Conservation (phyloP, 1,140 invertebrate species). For the Metaphire vulgaris region DNA sequence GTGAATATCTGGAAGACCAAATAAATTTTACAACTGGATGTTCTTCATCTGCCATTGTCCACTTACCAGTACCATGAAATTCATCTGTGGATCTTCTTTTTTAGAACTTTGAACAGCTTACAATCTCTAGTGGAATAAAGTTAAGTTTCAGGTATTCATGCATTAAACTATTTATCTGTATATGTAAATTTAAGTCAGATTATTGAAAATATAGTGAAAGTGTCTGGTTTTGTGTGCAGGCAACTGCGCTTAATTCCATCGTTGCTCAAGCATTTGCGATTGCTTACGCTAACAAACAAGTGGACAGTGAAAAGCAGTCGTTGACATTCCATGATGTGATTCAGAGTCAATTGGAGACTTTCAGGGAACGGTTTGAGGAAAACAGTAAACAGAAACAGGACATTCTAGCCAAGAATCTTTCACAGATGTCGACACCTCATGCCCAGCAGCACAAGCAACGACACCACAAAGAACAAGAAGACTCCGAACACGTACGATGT, state of each 20-base stretch:
- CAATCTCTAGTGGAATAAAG: too few species aligned
- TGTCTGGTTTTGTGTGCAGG: too few species aligned
- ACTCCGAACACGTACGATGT: neutral
- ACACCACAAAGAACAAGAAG: neutral
- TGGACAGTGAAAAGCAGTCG: slow-evolving; percentile 30
- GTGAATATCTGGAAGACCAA: too few species aligned
- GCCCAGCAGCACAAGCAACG: slow-evolving; percentile 20
- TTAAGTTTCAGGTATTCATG: too few species aligned
- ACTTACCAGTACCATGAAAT: too few species aligned
- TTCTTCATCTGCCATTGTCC: too few species aligned
- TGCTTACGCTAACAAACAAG: slow-evolving; percentile 59
- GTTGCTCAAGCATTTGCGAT: slow-evolving; percentile 86
- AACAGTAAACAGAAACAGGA: slow-evolving; percentile 30
- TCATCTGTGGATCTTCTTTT: too few species aligned
- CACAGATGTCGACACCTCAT: slow-evolving; percentile 25
- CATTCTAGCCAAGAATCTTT: slow-evolving; percentile 16
- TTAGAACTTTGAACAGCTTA: too few species aligned
- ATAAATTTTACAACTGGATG: too few species aligned
- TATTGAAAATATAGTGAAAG: too few species aligned
- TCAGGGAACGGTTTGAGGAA: slow-evolving; percentile 43
- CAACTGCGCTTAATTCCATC: slow-evolving; percentile 76
- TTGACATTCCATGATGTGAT: slow-evolving; percentile 51
- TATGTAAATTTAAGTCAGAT: too few species aligned
- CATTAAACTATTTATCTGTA: too few species aligned
- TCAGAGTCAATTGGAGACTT: slow-evolving; percentile 43